These are phyloP conservation scores for Gymnocypris eckloni DNA, from an alignment of 2,797 vertebrate genomes.

Conservation along the genomic window DNA sequence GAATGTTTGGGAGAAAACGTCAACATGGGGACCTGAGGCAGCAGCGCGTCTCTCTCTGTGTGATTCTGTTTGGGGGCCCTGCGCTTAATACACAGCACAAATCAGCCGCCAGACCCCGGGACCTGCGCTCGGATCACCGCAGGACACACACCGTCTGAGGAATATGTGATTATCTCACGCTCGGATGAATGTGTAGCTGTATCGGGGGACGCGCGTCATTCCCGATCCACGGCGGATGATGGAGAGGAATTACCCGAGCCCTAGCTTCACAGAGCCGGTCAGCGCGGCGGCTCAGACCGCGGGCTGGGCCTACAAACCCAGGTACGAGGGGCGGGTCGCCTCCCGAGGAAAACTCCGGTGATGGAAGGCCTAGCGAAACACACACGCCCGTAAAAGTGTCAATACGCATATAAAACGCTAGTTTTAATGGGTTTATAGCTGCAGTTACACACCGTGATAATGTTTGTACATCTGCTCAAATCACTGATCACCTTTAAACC, in stretches of 20 bases:
- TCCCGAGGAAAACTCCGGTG: slow-evolving; percentile 83
- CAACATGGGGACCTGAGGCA: slow-evolving; percentile 78
- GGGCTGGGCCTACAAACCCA: slow-evolving; percentile 89
- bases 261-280: slow-evolving; percentile 89
- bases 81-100: slow-evolving; percentile 57
- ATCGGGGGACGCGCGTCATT: slow-evolving; percentile 72
- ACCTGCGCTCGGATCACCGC: slow-evolving; percentile 50
- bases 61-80: slow-evolving; percentile 33
- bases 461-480: neutral
- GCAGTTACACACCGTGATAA: neutral
- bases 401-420: slow-evolving; percentile 2
- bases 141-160: slow-evolving; percentile 46
- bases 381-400: slow-evolving; percentile 31
- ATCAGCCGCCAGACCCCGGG: slow-evolving; percentile 51
- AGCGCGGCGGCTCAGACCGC: slow-evolving; percentile 85
- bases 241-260: slow-evolving; percentile 94
- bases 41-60: slow-evolving; percentile 56
- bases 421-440: neutral
- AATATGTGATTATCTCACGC: slow-evolving; percentile 66
- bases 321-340: slow-evolving; percentile 83
- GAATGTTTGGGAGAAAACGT: slow-evolving; percentile 84
- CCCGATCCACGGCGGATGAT: slow-evolving; percentile 84
- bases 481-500: slow-evolving; percentile 4
- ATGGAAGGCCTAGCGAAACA: slow-evolving; percentile 79
- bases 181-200: slow-evolving; percentile 76